Evolutionary conservation across 2,797 vertebrate species (phyloP).

Genomic region (Rhodeus uyekii): DNA sequence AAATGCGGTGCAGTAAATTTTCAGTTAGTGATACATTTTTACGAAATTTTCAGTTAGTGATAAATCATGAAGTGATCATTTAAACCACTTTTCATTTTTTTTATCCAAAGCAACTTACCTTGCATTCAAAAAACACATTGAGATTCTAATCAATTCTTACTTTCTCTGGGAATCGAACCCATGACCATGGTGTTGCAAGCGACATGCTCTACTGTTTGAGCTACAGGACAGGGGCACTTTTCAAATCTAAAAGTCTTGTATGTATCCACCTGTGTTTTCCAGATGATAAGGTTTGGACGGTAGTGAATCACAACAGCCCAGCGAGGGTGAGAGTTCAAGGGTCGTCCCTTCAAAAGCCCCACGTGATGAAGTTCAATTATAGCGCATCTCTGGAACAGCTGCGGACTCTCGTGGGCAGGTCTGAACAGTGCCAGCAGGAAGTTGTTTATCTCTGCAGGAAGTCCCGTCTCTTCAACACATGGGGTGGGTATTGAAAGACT

Average conservation of each 20-base stretch:
- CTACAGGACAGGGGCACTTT: too few species aligned
- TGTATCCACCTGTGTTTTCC: constrained; percentile 43
- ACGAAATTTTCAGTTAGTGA: background rate
- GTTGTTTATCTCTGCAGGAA: constrained; percentile 86
- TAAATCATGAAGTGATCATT: background rate
- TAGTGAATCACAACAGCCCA: constrained; percentile 79
- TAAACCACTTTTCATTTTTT: background rate
- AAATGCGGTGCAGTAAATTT: background rate
- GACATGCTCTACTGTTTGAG: too few species aligned
- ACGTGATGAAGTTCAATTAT: constrained; percentile 78
- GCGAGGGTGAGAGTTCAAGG: constrained; percentile 70
- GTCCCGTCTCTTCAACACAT: constrained; percentile 89
- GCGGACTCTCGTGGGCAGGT: constrained; percentile 79
- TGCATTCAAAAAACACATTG: too few species aligned
- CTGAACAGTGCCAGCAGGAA: constrained; percentile 92
- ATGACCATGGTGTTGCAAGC: too few species aligned
- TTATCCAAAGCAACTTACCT: too few species aligned
- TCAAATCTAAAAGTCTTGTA: background rate
- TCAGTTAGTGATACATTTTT: background rate
- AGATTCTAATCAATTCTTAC: too few species aligned
- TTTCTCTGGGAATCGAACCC: too few species aligned
- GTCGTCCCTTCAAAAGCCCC: constrained; percentile 66
- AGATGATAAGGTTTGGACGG: constrained; percentile 87
- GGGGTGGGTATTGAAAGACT: constrained; percentile 74
- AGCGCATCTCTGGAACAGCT: constrained; percentile 79